These are phyloP conservation scores for Megathymus violae DNA, from an alignment of 1,140 invertebrate species.

Conservation along the genomic window DNA sequence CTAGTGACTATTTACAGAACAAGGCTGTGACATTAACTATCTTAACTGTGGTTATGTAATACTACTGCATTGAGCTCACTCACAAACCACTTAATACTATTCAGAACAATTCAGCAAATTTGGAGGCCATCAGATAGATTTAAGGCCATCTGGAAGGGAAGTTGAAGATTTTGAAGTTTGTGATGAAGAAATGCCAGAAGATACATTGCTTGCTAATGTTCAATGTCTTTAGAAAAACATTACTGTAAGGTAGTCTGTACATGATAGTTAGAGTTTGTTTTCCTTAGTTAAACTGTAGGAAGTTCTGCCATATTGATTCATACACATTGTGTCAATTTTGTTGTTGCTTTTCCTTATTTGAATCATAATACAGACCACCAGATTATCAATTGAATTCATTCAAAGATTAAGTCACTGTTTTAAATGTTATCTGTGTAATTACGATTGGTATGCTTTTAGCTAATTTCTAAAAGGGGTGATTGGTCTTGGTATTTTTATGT, in stretches of 20 bases:
- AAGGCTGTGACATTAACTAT: slow-evolving; percentile 26
- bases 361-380: neutral
- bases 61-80: neutral
- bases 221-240: too few relatives aligned
- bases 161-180: too few relatives aligned
- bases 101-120: neutral
- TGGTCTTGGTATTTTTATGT: neutral
- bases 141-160: too few relatives aligned
- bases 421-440: neutral
- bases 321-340: too few relatives aligned
- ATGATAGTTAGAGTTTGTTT: too few relatives aligned
- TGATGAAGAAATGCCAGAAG: too few relatives aligned
- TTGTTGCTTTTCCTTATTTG: neutral
- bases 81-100: too few relatives aligned
- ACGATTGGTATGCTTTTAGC: neutral
- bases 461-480: neutral
- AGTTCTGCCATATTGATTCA: too few relatives aligned
- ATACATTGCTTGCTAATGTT: too few relatives aligned
- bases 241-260: too few relatives aligned
- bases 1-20: slow-evolving; percentile 19
- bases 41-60: slow-evolving; percentile 16
- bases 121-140: neutral
- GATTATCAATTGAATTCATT: neutral
- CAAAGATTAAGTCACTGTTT: neutral
- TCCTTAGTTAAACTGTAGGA: too few relatives aligned